A percentile compares a stretch with the other conserved stretches of the same genome.
These are phyloP conservation scores for Rhadina sibilatrix DNA, from an alignment of 2,113 vertebrate species.

Conservation along the genomic window DNA sequence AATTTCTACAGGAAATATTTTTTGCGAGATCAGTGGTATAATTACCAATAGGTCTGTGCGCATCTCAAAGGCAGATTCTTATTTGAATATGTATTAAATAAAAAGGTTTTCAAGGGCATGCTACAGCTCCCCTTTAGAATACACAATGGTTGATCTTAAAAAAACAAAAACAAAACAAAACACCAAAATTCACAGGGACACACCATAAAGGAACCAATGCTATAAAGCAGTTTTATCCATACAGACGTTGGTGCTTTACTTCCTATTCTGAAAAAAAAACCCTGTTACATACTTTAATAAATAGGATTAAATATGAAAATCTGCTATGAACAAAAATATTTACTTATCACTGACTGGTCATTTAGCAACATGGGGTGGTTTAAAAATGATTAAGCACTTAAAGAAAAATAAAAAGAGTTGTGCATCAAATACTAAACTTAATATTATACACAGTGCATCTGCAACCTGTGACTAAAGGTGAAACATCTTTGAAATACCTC, in stretches of 20 bases:
- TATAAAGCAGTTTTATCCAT: neutral
- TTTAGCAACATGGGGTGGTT: neutral
- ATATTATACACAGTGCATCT: neutral
- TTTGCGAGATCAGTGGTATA: neutral
- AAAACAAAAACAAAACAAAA: too few relatives aligned
- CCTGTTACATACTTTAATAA: neutral
- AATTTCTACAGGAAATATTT: neutral
- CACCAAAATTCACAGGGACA: neutral
- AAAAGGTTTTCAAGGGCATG: neutral
- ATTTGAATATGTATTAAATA: neutral
- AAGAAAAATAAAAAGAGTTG: neutral
- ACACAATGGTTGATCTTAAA: neutral
- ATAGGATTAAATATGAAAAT: neutral
- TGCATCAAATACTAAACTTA: neutral
- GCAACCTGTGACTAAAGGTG: neutral
- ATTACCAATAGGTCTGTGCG: neutral
- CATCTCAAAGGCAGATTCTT: neutral
- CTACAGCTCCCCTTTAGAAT: neutral
- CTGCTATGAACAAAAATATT: neutral
- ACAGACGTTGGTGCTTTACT: neutral
- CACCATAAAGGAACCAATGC: neutral
- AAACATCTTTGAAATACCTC: conserved; percentile 48
- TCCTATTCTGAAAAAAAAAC: neutral
- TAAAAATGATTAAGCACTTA: neutral
- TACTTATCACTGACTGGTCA: neutral